Base-by-base conservation (phyloP, 2,888 invertebrate genomes). In the Xylota sylvarum region DNA sequence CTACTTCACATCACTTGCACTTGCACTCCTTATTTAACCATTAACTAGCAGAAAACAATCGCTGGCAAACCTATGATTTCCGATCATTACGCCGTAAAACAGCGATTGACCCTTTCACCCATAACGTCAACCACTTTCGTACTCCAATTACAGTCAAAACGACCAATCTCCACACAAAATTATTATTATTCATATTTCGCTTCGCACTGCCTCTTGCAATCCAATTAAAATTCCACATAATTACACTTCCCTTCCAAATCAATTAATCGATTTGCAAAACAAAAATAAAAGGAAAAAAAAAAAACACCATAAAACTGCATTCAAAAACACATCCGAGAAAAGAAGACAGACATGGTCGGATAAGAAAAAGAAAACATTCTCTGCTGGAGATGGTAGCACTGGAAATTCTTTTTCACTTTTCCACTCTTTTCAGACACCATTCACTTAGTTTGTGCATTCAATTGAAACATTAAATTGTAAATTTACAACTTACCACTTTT, bases 401-500 rank as follows among this genome's bases (percentile, higher is more conserved):
- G 62, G 32, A 60, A 43, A 50, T 74, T 77, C 55, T 50, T 70
- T 81, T 14, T n/a, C 52, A 70, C 70, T 62, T 78, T 55, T 12
- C 10, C 74, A 27, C 48, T 6, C 9, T 72, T 80, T 48, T 76
- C 43, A 4, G 50, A 5, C 12, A 37, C 23, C 56, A 74, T 83
- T 65, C 58, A 19, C 17, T n/a, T 17, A 12, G 55, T 27, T 80
- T 84, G 86, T 74, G 9, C 12, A 14, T 14, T 40, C 14, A 84
- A 35, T 74, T 19, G 6, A 74, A 12, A 32, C 12, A 40, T 10
- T 0, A 50, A 55, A 40, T 48, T 32, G 23, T 82, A 48, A 76
- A 72, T 72, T 56, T 37, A 10, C 27, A 32, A 89, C 89, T 88
- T 88, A 90, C 89, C 89, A 89, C 86, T 88, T 88, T 89, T 88